These are phyloP conservation scores for Aleiodes alternator DNA, from an alignment of 2,888 invertebrate species.

Conservation along the genomic window DNA sequence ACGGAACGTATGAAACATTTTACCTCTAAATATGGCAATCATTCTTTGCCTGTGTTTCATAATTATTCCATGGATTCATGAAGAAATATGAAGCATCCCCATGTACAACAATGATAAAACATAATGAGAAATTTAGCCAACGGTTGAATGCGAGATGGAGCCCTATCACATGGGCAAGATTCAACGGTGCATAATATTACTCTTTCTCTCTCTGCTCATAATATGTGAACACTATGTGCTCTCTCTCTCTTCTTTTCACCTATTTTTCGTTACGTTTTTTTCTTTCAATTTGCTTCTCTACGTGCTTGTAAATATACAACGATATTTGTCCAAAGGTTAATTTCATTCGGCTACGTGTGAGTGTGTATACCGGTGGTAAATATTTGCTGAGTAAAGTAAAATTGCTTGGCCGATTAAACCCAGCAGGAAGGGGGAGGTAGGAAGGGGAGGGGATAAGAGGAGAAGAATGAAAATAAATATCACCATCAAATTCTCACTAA, in stretches of 20 bases:
- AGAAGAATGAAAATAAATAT: slow-evolving; percentile 8
- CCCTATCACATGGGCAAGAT: background rate
- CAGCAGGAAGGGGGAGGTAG: slow-evolving; percentile 23
- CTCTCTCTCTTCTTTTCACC: background rate
- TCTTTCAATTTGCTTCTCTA: background rate
- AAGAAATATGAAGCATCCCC: slow-evolving; percentile 8
- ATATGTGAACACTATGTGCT: background rate
- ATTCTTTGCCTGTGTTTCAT: background rate
- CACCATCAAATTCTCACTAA: slow-evolving; percentile 57
- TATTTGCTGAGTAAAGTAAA: slow-evolving; percentile 24
- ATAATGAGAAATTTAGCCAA: slow-evolving; percentile 29
- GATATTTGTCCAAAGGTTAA: background rate
- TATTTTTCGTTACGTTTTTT: background rate
- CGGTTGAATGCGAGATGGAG: slow-evolving; percentile 29
- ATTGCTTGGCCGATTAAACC: slow-evolving; percentile 17
- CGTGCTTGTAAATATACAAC: slow-evolving; percentile 1
- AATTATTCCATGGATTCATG: background rate
- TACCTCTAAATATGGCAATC: background rate
- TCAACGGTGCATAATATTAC: slow-evolving; percentile 13
- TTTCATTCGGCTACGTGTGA: background rate
- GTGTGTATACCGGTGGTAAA: background rate
- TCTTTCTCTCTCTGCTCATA: background rate
- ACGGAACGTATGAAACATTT: background rate
- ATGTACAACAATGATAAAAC: slow-evolving; percentile 1
- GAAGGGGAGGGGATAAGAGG: slow-evolving; percentile 22